A percentile compares a stretch with the other conserved stretches of the same genome.
Conservation (phyloP, 2,888 invertebrate genomes). For the Leucophenga maculata region DNA sequence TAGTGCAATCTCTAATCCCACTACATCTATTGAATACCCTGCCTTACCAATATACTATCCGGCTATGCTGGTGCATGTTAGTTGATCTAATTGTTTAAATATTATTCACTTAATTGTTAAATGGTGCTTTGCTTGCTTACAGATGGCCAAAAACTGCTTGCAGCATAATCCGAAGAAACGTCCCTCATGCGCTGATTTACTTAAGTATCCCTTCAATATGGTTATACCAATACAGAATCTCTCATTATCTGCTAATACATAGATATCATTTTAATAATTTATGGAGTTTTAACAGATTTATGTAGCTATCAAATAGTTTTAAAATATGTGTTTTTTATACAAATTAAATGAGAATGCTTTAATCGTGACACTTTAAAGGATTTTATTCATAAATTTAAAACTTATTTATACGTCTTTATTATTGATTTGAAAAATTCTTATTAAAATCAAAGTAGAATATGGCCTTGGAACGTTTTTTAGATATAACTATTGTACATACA, state of each 20-base stretch:
- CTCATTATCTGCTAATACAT: constrained; percentile 43
- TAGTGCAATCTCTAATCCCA: constrained; percentile 83
- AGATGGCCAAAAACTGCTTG: constrained; percentile 71
- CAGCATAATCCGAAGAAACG: constrained; percentile 70
- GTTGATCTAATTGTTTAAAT: background rate
- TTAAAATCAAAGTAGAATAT: too few relatives aligned
- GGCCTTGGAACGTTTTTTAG: too few relatives aligned
- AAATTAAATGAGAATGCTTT: too few relatives aligned
- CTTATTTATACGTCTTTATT: too few relatives aligned
- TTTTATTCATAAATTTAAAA: too few relatives aligned
- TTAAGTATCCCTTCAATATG: constrained; percentile 72
- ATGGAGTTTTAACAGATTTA: too few relatives aligned
- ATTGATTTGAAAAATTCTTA: too few relatives aligned
- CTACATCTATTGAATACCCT: constrained; percentile 83
- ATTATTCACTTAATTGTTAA: background rate
- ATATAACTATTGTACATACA: too few relatives aligned
- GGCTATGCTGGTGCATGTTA: constrained; percentile 69
- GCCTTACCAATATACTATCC: constrained; percentile 74
- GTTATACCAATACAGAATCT: constrained; percentile 68
- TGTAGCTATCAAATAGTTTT: too few relatives aligned
- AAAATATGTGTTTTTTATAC: too few relatives aligned
- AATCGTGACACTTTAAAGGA: background rate
- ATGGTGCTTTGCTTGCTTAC: constrained; percentile 10
- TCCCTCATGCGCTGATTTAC: constrained; percentile 68
- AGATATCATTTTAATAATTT: background rate